These are phyloP conservation scores for Lepidurus arcticus DNA, from an alignment of 1,140 invertebrate genomes.

Conservation along the genomic window DNA sequence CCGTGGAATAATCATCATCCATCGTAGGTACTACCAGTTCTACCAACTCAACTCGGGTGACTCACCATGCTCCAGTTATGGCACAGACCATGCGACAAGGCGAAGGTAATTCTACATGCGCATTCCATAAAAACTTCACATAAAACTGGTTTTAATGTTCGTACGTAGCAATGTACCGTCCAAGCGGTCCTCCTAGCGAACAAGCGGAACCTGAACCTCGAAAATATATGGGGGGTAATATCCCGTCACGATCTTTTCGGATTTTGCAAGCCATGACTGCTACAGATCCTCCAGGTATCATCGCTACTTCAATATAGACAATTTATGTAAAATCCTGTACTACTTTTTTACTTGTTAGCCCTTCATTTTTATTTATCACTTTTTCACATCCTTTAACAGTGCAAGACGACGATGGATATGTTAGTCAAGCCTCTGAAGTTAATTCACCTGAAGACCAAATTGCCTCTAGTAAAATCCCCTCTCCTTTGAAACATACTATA, in stretches of 20 bases:
- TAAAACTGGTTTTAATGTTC: slow-evolving; percentile 20
- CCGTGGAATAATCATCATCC: not conserved
- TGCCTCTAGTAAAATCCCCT: not conserved
- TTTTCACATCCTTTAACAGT: not conserved
- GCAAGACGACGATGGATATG: slow-evolving; percentile 14
- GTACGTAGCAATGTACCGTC: slow-evolving; percentile 30
- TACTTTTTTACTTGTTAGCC: not conserved
- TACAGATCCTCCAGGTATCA: slow-evolving; percentile 42
- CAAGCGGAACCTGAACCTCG: slow-evolving; percentile 60
- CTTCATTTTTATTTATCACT: not conserved
- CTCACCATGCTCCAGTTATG: slow-evolving; percentile 22
- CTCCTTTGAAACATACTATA: not conserved
- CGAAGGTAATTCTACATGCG: not conserved
- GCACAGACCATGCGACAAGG: slow-evolving; percentile 11
- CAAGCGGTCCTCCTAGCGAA: slow-evolving; percentile 58
- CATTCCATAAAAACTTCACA: not conserved
- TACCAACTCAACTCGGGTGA: not conserved
- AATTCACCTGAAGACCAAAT: not conserved
- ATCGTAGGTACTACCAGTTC: not conserved
- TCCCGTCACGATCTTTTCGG: slow-evolving; percentile 77
- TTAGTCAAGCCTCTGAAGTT: slow-evolving; percentile 4
- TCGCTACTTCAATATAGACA: not conserved
- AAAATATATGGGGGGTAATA: slow-evolving; percentile 73
- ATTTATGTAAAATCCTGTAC: not conserved
- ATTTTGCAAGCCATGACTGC: slow-evolving; percentile 75